Evolutionary conservation across 2,113 vertebrate genomes (phyloP), one percentile per base, ranked within the genome.

Genomic region (Cephalopterus ornatus): DNA sequence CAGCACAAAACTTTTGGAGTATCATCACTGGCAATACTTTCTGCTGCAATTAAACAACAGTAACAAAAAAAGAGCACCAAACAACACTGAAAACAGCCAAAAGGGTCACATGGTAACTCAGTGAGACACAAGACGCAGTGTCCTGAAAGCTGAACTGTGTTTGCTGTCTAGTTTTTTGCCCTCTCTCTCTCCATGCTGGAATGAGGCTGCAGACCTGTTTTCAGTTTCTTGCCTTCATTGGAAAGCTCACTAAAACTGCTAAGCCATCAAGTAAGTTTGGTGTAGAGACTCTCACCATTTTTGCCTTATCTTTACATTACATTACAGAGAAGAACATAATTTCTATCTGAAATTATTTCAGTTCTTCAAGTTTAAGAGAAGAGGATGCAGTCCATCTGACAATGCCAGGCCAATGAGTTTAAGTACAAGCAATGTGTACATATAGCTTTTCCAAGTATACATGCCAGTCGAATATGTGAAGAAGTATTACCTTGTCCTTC

Each of bases 401-500:
- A 72, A 72, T 24, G 58, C 20, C 46, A 89, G 14, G 82, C 3
- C 67, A 79, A 22, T 4, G 14, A 93, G 14, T 28, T 44, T 21
- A 88, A 39, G 33, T 18, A 33, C 3, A 56, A 8, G 7, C 62
- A 59, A 49, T 4, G 14, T 8, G 4, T 20, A 61, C 11, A 5
- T 8, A 28, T 23, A 85, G 22, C 39, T 84, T 70, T 22, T 49
- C 21, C 67, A 76, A 23, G 27, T 7, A 16, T 8, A 41, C 5
- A 6, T 6, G 30, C 28, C 44, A 61, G 9, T 5, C 7, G 18
- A 70, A 8, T 11, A 27, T 3, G 3, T 72, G 14, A 90, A 65
- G 23, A 89, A 86, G 4, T 14, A 80, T 74, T 97, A 99, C 99
- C 99, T 99, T 99, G 92, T 99, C 99, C 72, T 99, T 99, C 33